Percentiles rank a stretch among this genome's conserved stretches.
Evolutionary conservation across 1,140 invertebrate genomes (phyloP).

Genomic region (Galleria mellonella): DNA sequence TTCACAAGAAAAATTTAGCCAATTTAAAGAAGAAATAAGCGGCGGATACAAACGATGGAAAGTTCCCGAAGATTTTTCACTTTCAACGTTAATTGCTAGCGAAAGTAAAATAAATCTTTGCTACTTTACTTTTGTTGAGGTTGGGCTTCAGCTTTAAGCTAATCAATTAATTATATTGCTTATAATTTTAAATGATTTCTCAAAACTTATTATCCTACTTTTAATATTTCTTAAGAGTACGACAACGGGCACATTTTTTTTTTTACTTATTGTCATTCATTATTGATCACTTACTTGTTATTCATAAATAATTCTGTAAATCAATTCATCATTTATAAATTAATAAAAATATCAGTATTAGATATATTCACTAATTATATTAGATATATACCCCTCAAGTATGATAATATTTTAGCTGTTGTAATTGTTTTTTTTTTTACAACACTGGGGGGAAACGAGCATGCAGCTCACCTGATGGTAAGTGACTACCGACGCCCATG

Average conservation of each 20-base stretch:
- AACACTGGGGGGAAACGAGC: no score
- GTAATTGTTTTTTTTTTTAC: no score
- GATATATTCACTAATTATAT: no score
- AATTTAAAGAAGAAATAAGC: slow-evolving; percentile 63
- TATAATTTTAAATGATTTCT: slow-evolving; percentile 22
- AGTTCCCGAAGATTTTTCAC: slow-evolving; percentile 66
- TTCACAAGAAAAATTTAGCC: slow-evolving; percentile 62
- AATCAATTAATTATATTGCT: slow-evolving; percentile 61
- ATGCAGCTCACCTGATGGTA: no score
- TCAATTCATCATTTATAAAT: background rate
- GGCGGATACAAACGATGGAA: slow-evolving; percentile 34
- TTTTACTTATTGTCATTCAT: background rate
- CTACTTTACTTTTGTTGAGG: slow-evolving; percentile 45
- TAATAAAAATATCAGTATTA: background rate
- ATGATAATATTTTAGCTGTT: no score
- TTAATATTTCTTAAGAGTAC: no score
- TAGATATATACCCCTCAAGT: no score
- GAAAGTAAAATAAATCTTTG: slow-evolving; percentile 64
- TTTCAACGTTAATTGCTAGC: slow-evolving; percentile 66
- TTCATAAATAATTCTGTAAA: background rate
- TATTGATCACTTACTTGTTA: background rate
- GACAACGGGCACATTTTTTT: background rate
- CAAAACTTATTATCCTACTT: no score
- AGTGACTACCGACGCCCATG: no score
- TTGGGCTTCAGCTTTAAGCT: slow-evolving; percentile 36